Conservation (phyloP, 2,113 vertebrate genomes). For the Herpetotheres cachinnans region DNA sequence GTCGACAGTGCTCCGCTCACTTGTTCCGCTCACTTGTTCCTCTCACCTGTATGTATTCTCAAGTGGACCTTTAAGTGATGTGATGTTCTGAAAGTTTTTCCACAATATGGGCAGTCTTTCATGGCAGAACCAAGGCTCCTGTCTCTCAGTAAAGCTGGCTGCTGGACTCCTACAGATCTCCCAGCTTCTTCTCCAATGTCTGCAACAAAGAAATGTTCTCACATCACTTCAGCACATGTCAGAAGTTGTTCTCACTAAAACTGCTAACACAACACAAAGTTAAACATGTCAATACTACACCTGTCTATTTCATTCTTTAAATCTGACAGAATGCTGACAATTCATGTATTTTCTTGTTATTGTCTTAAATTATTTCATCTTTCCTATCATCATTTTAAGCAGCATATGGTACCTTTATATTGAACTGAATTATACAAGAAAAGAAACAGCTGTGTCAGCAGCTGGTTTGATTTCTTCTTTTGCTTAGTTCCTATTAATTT, state of each 20-base stretch:
- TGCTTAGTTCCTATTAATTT: slow-evolving; percentile 88
- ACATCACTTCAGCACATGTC: slow-evolving; percentile 87
- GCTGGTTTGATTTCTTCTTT: slow-evolving; percentile 84
- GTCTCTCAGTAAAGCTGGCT: slow-evolving; percentile 87
- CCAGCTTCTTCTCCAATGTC: slow-evolving; percentile 94
- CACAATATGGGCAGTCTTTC: slow-evolving; percentile 98
- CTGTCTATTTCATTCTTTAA: slow-evolving; percentile 82
- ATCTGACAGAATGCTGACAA: slow-evolving; percentile 97
- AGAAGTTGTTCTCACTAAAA: slow-evolving; percentile 81
- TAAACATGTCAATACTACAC: slow-evolving; percentile 85
- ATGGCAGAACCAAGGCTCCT: slow-evolving; percentile 90
- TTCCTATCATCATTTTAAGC: slow-evolving; percentile 86
- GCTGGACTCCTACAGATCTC: slow-evolving; percentile 85
- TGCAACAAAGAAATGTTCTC: slow-evolving; percentile 86
- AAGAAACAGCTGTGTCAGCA: slow-evolving; percentile 93
- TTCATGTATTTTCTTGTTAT: slow-evolving; percentile 90
- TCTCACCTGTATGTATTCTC: slow-evolving; percentile 98
- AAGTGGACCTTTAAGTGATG: slow-evolving; percentile 99
- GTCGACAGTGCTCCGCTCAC: neutral
- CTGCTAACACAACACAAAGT: slow-evolving; percentile 88
- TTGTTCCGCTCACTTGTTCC: slow-evolving; percentile 70
- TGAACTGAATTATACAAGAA: slow-evolving; percentile 90
- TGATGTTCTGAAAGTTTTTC: slow-evolving; percentile 97
- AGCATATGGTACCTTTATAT: slow-evolving; percentile 91
- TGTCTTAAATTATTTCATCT: slow-evolving; percentile 89